Evolutionary conservation across 2,113 vertebrate species (phyloP).

Genomic region (Tringa solitaria): DNA sequence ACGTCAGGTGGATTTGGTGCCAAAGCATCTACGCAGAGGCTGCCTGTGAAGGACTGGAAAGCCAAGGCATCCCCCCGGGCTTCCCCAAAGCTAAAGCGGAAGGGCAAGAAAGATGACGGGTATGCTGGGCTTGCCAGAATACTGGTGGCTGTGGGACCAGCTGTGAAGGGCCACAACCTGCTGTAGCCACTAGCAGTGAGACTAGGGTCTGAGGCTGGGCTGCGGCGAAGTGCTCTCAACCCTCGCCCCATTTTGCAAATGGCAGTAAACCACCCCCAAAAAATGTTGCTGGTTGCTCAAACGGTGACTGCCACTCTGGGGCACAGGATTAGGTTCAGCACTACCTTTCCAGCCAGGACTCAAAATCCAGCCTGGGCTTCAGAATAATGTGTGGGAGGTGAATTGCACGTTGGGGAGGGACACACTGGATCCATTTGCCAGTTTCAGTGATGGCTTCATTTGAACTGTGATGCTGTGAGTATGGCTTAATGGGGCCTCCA

Average conservation of each 20-base stretch:
- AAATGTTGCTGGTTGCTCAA: neutral
- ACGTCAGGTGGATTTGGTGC: slow-evolving; percentile 84
- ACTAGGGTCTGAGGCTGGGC: neutral
- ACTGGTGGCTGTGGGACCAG: neutral
- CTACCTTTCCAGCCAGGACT: neutral
- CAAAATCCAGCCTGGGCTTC: neutral
- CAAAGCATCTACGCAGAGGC: slow-evolving; percentile 83
- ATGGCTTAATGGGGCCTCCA: neutral
- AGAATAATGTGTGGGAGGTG: neutral
- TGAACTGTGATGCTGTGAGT: neutral
- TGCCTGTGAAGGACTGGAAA: slow-evolving; percentile 96
- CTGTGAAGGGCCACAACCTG: neutral
- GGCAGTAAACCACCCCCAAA: neutral
- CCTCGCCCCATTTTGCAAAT: accelerated
- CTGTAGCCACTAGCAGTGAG: neutral
- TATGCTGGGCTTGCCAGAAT: slow-evolving; percentile 30
- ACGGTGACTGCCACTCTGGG: neutral
- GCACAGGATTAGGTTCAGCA: neutral
- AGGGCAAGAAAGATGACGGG: slow-evolving; percentile 90
- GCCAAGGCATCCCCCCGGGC: slow-evolving; percentile 84
- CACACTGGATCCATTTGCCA: neutral
- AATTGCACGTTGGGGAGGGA: neutral
- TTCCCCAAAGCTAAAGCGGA: slow-evolving; percentile 91
- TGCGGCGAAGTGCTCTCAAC: neutral
- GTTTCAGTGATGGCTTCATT: neutral